Base-by-base conservation (phyloP, 2,113 vertebrate species). In the Bettongia penicillata region DNA sequence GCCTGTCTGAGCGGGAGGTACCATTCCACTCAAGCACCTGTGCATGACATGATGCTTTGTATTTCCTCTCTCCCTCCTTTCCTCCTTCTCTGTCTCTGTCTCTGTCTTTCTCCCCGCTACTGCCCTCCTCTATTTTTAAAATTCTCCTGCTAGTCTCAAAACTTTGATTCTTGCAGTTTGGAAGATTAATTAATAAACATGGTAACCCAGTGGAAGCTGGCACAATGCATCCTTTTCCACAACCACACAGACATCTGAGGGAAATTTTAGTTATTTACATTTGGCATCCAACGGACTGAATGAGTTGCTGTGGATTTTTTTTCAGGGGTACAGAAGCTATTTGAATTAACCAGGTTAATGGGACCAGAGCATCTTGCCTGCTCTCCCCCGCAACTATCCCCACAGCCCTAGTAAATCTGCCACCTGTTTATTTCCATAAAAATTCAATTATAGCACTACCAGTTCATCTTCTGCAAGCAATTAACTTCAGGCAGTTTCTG, bases 381-480 rank as follows among this genome's bases (percentile, higher is more conserved):
- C 31, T 16, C 68, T 8, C 68, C 16, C 61, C 68, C 68, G 97
- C 98, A 96, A 90, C 97, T 96, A 98, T 98, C 97, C 98, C 97
- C 89, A 91, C 97, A 98, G 98, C 97, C 98, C 98, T 49, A 98
- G 97, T 99, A 99, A 99, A 99, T 98, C 98, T 98, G 98, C 98
- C 98, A 98, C 98, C 98, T 99, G 98, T 98, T 99, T 99, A 99
- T 99, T 99, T 99, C 98, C 98, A 99, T 99, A 98, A 98, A 99
- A 99, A 99, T 98, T 99, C 98, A 99, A 99, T 99, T 99, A 99
- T 93, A 96, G 97, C 97, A 95, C 97, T 8, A 51, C 96, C 95
- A 96, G 97, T 98, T 98, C 98, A 98, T 98, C 98, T 98, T 98
- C 97, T 68, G 96, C 37, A 95, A 98, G 97, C 98, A 98, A 97